Percentiles rank a stretch among this genome's conserved stretches.
phyloP scores from a whole-genome alignment of 2,797 vertebrate genomes.

The Sciurus vulgaris region DNA sequence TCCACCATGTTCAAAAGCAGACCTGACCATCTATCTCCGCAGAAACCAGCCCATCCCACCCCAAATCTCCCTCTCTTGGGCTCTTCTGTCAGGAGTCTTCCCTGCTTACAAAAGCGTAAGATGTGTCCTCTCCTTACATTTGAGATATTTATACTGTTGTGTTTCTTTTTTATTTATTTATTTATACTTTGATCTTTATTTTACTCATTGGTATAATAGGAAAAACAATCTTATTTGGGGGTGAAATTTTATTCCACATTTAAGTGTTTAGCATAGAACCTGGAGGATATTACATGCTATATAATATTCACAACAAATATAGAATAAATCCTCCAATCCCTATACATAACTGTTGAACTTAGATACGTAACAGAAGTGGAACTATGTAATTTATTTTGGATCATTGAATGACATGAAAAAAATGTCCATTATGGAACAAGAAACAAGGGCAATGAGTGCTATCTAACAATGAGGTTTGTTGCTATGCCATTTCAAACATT shows the following conservation, averaged over 20 bases:
- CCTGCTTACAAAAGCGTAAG: not conserved
- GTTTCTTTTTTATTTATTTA: not conserved
- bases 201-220: slow-evolving; percentile 11
- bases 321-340: slow-evolving; percentile 2
- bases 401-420: not conserved
- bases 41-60: not conserved
- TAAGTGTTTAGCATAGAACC: not conserved
- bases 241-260: not conserved
- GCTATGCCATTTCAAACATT: not conserved
- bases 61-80: no score
- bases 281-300: not conserved
- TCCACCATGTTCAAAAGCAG: not conserved
- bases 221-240: slow-evolving; percentile 43
- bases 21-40: not conserved
- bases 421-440: not conserved
- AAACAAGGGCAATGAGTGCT: not conserved
- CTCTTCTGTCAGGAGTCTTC: not conserved
- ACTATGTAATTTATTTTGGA: not conserved
- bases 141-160: not conserved
- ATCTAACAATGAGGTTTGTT: not conserved
- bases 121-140: not conserved
- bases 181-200: not conserved
- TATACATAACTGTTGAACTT: not conserved
- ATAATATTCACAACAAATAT: not conserved
- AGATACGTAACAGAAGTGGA: not conserved